Percentiles rank a stretch among this genome's conserved stretches.
Conservation (phyloP, 2,113 vertebrate genomes). For the Pimephales promelas region DNA sequence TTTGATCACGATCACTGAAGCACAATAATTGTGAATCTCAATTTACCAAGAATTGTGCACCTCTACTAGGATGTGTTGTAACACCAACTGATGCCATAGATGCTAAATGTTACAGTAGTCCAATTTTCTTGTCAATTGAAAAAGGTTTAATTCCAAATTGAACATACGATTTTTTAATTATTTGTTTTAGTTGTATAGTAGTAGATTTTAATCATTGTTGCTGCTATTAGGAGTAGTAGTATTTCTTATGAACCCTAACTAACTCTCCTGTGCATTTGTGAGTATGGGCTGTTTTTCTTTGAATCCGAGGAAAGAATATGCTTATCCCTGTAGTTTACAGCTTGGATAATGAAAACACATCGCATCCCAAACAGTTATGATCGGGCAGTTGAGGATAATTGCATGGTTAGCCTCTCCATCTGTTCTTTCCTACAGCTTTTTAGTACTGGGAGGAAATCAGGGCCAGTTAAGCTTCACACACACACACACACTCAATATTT, state of each 20-base stretch:
- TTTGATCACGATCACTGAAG: too few species aligned
- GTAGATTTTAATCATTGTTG: background rate
- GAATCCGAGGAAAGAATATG: conserved; percentile 34
- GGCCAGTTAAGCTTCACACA: conserved; percentile 47
- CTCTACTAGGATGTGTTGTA: background rate
- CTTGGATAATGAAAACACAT: conserved; percentile 54
- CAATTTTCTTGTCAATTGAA: background rate
- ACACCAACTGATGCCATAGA: background rate
- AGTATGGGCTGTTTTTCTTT: background rate
- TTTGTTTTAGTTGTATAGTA: too few species aligned
- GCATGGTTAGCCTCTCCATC: conserved; percentile 55
- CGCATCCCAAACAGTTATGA: conserved; percentile 53
- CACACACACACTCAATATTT: conserved; percentile 35
- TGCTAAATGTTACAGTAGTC: background rate
- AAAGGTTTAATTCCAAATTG: background rate
- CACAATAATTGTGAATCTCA: too few species aligned
- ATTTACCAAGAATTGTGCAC: too few species aligned
- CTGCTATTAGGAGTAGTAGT: background rate
- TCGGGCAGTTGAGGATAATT: conserved; percentile 57
- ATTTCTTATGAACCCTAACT: background rate
- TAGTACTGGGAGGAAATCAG: conserved; percentile 40
- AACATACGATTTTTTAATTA: background rate
- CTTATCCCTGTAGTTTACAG: conserved; percentile 39
- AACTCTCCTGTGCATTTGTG: background rate
- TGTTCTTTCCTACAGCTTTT: conserved; percentile 58